Evolutionary conservation across 2,888 invertebrate species (phyloP), one percentile per base, ranked within the genome.

Genomic region (Hirtodrosophila histrioides): DNA sequence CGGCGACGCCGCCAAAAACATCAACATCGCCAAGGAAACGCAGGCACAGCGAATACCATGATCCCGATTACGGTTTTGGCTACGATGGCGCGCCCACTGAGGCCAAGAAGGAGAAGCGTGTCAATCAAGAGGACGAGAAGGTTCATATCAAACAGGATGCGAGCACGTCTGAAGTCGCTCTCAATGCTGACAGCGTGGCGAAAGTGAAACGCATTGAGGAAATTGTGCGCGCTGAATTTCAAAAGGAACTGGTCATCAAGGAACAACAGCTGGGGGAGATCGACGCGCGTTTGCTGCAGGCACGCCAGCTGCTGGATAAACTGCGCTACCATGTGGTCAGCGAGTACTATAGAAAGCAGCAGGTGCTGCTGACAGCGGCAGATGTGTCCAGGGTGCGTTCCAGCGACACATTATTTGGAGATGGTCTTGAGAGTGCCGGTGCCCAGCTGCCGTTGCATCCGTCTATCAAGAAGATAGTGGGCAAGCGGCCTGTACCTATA

Each of bases 171-270:
- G 48, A 9, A 17, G 37, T 11, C 24, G 8, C 24, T n/a, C 12
- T 56, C 7, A 48, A 31, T 12, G n/a, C 41, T 54, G 57, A 71
- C 27, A 58, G 66, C 50, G 76, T 51, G 66, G 72, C 72, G 33
- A 33, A 65, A 37, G 4, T 50, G 0, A 50, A 65, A 24, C 70
- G 71, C n/a, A 53, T 95, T 64, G 92, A 93, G 72, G 91, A 92
- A 27, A 94, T 96, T 51, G 93, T 97, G 31, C 93, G 94, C 74
- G 93, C 93, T 61, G 95, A 97, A 91, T 96, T 97, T 92, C 92
- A 94, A 43, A 93, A 93, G 46, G 97, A 97, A 90, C 92, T 96
- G 9, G 92, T 93, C 46, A 88, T 92, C 1, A 94, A 96, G 85
- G 95, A 96, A 88, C 93, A 94, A 56, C 96, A 97, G 92, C 92